Conservation (phyloP, 2,797 vertebrate genomes). For the Capromys pilorides region DNA sequence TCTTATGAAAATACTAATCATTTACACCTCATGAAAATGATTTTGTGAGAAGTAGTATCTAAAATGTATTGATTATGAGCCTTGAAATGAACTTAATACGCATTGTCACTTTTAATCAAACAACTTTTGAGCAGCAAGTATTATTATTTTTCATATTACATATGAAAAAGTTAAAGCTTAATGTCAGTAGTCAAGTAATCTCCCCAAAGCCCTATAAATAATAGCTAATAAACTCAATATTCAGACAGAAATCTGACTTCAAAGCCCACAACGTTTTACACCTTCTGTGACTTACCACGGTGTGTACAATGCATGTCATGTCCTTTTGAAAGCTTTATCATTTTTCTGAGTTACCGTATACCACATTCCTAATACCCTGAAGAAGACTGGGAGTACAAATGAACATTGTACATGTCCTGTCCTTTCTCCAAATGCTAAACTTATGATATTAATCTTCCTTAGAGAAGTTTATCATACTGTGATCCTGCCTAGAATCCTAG, state of each 20-base stretch:
- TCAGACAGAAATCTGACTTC: conserved; percentile 1
- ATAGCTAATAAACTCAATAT: not conserved
- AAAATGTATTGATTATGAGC: not conserved
- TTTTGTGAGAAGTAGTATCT: conserved; percentile 41
- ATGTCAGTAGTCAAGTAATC: not conserved
- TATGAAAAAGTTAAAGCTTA: conserved; percentile 40
- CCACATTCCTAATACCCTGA: not conserved
- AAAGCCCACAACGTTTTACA: not conserved
- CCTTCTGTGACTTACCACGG: not conserved
- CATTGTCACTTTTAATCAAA: conserved; percentile 6
- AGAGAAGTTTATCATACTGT: not conserved
- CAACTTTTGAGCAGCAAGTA: not conserved
- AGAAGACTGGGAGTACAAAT: not conserved
- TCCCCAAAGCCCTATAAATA: not conserved
- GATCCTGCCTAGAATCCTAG: not conserved
- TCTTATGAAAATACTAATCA: conserved; percentile 9
- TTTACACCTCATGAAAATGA: conserved; percentile 31
- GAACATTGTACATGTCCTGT: not conserved
- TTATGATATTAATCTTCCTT: not conserved
- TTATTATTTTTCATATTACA: not conserved
- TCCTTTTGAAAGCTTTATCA: conserved; percentile 22
- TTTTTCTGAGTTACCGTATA: conserved; percentile 27
- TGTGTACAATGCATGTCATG: not conserved
- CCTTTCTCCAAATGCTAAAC: not conserved
- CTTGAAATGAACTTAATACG: not conserved